Evolutionary conservation across 2,113 vertebrate species (phyloP).

Genomic region (Sporophila hypoxantha): DNA sequence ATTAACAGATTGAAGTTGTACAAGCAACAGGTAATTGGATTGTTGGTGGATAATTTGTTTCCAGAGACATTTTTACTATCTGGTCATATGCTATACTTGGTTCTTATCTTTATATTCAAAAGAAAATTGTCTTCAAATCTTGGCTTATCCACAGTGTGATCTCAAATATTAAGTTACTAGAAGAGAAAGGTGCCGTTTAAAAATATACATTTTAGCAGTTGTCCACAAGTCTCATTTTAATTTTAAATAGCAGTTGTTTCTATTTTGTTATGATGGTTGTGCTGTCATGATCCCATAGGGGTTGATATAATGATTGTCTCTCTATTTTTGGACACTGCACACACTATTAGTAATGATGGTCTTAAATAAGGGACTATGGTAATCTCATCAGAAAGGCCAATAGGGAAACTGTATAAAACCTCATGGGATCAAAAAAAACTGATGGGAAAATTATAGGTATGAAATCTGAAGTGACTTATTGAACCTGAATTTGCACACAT

Average conservation of each 20-base stretch:
- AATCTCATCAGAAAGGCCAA: background rate
- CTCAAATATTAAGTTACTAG: slow-evolving; percentile 48
- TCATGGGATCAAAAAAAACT: background rate
- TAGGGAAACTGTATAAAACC: background rate
- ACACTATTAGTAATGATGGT: background rate
- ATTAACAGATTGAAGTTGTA: slow-evolving; percentile 69
- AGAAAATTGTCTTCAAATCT: slow-evolving; percentile 54
- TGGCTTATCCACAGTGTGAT: slow-evolving; percentile 34
- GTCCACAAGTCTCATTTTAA: slow-evolving; percentile 13
- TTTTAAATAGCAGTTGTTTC: slow-evolving; percentile 31
- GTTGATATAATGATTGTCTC: background rate
- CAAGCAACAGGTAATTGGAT: slow-evolving; percentile 66
- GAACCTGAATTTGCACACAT: background rate
- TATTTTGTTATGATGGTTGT: background rate
- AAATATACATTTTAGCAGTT: background rate
- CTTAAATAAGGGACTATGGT: background rate
- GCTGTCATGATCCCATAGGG: background rate
- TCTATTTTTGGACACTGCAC: background rate
- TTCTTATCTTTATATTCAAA: slow-evolving; percentile 61
- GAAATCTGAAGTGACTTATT: background rate
- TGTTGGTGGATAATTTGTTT: slow-evolving; percentile 66
- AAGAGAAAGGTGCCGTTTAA: background rate
- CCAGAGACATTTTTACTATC: slow-evolving; percentile 51
- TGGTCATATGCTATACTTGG: slow-evolving; percentile 51
- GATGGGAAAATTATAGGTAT: background rate